Evolutionary conservation across 37 sponge, comb jelly and placozoan genomes (phyloP).

Genomic region (Dysidea cf. avara): DNA sequence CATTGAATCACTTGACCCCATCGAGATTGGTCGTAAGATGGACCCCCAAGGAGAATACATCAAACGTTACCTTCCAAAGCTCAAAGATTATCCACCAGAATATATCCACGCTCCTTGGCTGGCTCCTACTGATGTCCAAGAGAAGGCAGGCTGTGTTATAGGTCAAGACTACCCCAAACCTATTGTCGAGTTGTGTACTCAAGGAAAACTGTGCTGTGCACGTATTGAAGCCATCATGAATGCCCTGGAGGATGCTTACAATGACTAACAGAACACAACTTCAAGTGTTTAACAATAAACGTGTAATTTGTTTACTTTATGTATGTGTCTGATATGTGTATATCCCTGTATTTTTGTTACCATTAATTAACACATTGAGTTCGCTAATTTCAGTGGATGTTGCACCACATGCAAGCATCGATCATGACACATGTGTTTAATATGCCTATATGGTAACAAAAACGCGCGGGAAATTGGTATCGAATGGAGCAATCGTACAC

Average conservation of each 20-base stretch:
- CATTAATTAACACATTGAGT: too few relatives aligned
- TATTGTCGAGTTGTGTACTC: constrained; percentile 47
- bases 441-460: too few relatives aligned
- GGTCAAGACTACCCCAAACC: constrained; percentile 88
- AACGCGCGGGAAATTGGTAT: too few relatives aligned
- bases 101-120: constrained; percentile 88
- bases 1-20: constrained; percentile 55
- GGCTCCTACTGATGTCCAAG: constrained; percentile 72
- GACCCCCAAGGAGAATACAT: constrained; percentile 80
- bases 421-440: too few relatives aligned
- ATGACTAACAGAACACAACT: too few relatives aligned
- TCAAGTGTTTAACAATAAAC: too few relatives aligned
- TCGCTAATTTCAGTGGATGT: too few relatives aligned
- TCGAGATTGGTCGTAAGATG: constrained; percentile 64
- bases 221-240: constrained; percentile 49
- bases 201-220: constrained; percentile 63
- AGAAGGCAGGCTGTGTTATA: constrained; percentile 76
- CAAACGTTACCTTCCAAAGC: constrained; percentile 72
- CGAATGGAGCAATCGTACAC: too few relatives aligned
- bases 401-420: too few relatives aligned
- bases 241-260: constrained; percentile 44
- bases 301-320: too few relatives aligned
- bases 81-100: constrained; percentile 69
- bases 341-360: too few relatives aligned
- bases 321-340: too few relatives aligned